Evolutionary conservation across 1,140 invertebrate species (phyloP).

Genomic region (Aphelenchoides fujianensis): DNA sequence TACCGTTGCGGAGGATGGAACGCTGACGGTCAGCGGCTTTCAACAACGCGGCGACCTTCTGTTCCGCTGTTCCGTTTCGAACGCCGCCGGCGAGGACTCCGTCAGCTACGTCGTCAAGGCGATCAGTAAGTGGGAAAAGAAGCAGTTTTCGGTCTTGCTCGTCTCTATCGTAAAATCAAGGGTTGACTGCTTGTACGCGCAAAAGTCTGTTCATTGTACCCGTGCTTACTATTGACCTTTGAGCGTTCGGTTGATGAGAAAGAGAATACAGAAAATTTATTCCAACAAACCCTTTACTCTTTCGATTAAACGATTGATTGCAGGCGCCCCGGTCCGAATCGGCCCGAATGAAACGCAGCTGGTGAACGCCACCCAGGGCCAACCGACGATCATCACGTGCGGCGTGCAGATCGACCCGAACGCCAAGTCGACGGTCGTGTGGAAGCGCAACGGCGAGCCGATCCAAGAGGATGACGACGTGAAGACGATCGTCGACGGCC

Average conservation of each 20-base stretch:
- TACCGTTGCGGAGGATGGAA: conserved; percentile 33
- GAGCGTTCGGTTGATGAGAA: no score
- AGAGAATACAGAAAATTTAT: no score
- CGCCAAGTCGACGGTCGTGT: conserved; percentile 37
- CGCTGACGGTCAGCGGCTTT: conserved; percentile 35
- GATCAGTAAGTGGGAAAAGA: neutral
- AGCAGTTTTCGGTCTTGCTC: no score
- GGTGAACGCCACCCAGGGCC: conserved; percentile 51
- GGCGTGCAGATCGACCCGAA: conserved; percentile 37
- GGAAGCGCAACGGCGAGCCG: conserved; percentile 40
- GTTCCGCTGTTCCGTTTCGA: conserved; percentile 49
- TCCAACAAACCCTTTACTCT: no score
- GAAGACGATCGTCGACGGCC: conserved; percentile 19
- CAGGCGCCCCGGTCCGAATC: neutral
- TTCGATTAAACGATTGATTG: conserved; percentile 14
- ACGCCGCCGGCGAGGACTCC: conserved; percentile 48
- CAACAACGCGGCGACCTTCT: conserved; percentile 23
- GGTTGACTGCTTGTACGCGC: no score
- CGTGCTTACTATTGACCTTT: no score
- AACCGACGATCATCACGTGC: conserved; percentile 42
- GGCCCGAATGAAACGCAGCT: conserved; percentile 7
- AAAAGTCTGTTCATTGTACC: no score
- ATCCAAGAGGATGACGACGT: conserved; percentile 5
- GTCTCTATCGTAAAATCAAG: no score
- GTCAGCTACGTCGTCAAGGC: conserved; percentile 42